These are phyloP conservation scores for Bombus breviceps DNA, from an alignment of 1,140 invertebrate species.

Conservation along the genomic window DNA sequence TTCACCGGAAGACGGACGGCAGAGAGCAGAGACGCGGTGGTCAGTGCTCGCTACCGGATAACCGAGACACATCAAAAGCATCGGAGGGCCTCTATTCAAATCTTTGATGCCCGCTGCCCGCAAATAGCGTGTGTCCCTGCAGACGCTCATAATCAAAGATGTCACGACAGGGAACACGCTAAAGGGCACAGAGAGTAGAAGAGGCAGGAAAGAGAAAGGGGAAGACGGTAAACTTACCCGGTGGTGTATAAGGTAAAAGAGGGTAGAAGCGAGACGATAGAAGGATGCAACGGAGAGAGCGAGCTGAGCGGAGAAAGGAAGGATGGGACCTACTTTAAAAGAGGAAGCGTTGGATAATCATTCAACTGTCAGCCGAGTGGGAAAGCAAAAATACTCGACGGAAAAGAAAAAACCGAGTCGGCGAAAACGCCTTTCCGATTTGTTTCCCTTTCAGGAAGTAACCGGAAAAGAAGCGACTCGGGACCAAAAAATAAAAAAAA, in stretches of 20 bases:
- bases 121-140: constrained; percentile 48
- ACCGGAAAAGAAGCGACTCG: not conserved
- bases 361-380: constrained; percentile 58
- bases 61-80: constrained; percentile 69
- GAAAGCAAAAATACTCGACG: constrained; percentile 30
- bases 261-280: not conserved
- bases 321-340: constrained; percentile 51
- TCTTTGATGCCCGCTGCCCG: constrained; percentile 64
- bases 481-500: too few relatives aligned
- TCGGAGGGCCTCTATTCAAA: constrained; percentile 67
- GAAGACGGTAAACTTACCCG: constrained; percentile 43
- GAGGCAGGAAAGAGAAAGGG: constrained; percentile 37
- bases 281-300: constrained; percentile 27
- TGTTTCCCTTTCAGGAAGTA: constrained; percentile 53
- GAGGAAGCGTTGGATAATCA: constrained; percentile 66
- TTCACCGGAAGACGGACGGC: constrained; percentile 3
- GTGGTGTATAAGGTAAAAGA: not conserved
- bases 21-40: constrained; percentile 31
- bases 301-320: not conserved
- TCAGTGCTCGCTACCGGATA: constrained; percentile 44
- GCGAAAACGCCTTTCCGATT: constrained; percentile 55
- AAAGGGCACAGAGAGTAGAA: constrained; percentile 23
- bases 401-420: constrained; percentile 7
- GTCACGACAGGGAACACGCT: constrained; percentile 47
- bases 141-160: constrained; percentile 75